These are phyloP conservation scores for Strigamia transsilvanica DNA, from an alignment of 2,888 invertebrate genomes.

Conservation along the genomic window DNA sequence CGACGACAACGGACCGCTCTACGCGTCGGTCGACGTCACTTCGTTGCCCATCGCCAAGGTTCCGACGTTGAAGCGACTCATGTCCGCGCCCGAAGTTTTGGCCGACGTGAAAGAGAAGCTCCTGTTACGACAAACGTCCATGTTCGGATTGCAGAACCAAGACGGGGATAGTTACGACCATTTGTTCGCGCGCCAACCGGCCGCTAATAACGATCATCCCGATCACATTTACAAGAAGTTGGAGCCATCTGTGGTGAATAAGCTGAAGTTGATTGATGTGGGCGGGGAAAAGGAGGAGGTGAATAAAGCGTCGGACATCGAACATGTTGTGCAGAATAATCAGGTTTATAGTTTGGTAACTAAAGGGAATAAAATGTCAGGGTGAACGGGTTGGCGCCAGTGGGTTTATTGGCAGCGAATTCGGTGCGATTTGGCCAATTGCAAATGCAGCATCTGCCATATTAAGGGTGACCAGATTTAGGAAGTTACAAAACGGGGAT, in stretches of 20 bases:
- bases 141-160: background rate
- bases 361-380: background rate
- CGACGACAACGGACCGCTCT: background rate
- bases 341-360: conserved; percentile 54
- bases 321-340: conserved; percentile 53
- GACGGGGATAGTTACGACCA: conserved; percentile 51
- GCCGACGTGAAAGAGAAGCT: background rate
- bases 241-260: background rate
- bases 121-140: conserved; percentile 16
- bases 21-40: conserved; percentile 48
- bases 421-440: background rate
- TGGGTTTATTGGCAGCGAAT: conserved; percentile 10
- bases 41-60: background rate
- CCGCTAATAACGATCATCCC: background rate
- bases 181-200: conserved; percentile 22
- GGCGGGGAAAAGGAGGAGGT: background rate
- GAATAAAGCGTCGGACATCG: conserved; percentile 9
- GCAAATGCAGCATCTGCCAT: too few species aligned
- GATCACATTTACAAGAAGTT: conserved; percentile 52
- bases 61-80: conserved; percentile 7
- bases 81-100: conserved; percentile 40
- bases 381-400: too few species aligned
- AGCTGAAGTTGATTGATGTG: background rate
- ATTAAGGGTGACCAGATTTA: background rate
- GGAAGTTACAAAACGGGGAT: too few species aligned